Evolutionary conservation across 1,140 invertebrate species (phyloP).

Genomic region (Ostrea edulis): DNA sequence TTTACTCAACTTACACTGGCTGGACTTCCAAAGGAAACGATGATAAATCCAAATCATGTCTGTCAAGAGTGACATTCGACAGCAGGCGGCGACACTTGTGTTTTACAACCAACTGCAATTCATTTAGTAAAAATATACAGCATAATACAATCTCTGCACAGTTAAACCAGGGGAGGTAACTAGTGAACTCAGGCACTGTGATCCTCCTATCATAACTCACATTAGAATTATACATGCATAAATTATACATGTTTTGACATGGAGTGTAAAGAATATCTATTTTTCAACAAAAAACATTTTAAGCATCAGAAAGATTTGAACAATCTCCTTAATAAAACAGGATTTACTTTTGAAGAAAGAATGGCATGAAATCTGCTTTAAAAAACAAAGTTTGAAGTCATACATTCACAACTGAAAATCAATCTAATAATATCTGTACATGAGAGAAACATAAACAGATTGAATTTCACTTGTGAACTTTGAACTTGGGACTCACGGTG

Average conservation of each 20-base stretch:
- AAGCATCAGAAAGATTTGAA: not conserved
- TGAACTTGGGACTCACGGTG: slow-evolving; percentile 68
- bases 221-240: not conserved
- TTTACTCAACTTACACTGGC: slow-evolving; percentile 77
- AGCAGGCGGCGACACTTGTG: slow-evolving; percentile 81
- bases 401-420: not conserved
- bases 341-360: not conserved
- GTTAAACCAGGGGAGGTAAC: not conserved
- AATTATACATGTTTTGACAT: no score
- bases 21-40: slow-evolving; percentile 80
- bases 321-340: no score
- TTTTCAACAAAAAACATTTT: not conserved
- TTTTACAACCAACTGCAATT: slow-evolving; percentile 72
- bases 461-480: no score
- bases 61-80: slow-evolving; percentile 81
- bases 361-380: no score
- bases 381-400: not conserved
- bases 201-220: not conserved
- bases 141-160: not conserved
- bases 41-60: slow-evolving; percentile 80
- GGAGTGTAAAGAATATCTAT: no score
- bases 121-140: not conserved
- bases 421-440: not conserved
- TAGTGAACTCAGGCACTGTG: not conserved
- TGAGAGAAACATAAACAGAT: not conserved